Conservation (phyloP, 2,888 invertebrate genomes). For the Lamellibrachia columna region DNA sequence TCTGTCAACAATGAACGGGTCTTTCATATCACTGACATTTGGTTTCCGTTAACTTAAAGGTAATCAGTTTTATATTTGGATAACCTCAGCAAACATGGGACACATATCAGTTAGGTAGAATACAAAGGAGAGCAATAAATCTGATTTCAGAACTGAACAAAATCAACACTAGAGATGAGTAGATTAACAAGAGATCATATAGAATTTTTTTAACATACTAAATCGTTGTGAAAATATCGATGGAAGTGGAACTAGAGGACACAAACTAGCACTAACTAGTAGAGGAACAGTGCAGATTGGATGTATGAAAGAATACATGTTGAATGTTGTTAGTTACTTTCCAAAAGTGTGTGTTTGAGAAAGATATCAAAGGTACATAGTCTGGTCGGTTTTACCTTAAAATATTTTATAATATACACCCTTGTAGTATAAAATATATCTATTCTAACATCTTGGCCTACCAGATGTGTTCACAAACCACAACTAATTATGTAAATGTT, state of each 20-base stretch:
- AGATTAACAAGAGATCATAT: background rate
- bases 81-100: too few species aligned
- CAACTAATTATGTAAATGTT: too few species aligned
- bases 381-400: too few species aligned
- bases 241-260: background rate
- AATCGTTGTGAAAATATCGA: background rate
- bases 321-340: background rate
- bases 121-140: too few species aligned
- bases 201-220: background rate
- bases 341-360: too few species aligned
- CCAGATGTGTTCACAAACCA: too few species aligned
- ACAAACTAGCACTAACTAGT: background rate
- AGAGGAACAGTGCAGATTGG: background rate
- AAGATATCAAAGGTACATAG: too few species aligned
- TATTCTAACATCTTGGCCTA: too few species aligned
- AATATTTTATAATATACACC: too few species aligned
- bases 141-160: background rate
- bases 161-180: background rate
- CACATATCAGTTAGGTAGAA: too few species aligned
- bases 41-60: background rate
- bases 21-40: background rate
- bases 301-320: background rate
- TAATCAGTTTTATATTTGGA: too few species aligned
- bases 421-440: too few species aligned
- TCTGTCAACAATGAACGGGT: background rate